These are phyloP conservation scores for Protobothrops flavoviridis DNA, from an alignment of 2,113 vertebrate genomes.

Conservation along the genomic window DNA sequence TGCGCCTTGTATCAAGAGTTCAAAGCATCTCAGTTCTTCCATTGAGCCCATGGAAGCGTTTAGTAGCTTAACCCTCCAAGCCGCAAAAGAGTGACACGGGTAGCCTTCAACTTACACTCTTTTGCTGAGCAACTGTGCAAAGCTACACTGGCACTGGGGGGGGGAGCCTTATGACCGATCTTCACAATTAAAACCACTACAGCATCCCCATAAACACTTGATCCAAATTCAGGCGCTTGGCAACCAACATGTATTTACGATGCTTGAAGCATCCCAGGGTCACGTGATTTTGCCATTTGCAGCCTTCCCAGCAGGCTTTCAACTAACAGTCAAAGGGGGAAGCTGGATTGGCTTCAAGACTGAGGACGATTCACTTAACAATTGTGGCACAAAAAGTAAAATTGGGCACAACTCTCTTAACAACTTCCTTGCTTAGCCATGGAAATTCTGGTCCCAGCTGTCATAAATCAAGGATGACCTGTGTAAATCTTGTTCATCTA, in stretches of 20 bases:
- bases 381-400: not conserved
- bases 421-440: too few relatives aligned
- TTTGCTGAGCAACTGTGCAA: not conserved
- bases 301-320: not conserved
- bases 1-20: not conserved
- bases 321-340: not conserved
- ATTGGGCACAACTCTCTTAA: too few relatives aligned
- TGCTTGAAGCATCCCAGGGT: too few relatives aligned
- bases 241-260: too few relatives aligned
- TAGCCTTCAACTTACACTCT: not conserved
- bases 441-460: not conserved
- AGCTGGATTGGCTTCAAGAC: not conserved
- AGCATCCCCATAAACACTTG: not conserved
- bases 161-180: too few relatives aligned
- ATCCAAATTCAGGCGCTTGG: not conserved
- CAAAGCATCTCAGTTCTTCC: not conserved
- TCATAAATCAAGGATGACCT: not conserved
- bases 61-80: constrained; percentile 1
- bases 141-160: not conserved
- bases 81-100: constrained; percentile 6
- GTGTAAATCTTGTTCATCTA: not conserved
- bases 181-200: not conserved
- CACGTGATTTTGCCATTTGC: too few relatives aligned
- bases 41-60: not conserved
- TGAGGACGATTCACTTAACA: not conserved